Percentiles rank a stretch among this genome's conserved stretches.
phyloP scores from a whole-genome alignment of 2,797 vertebrate genomes.

The Geotrypetes seraphini region DNA sequence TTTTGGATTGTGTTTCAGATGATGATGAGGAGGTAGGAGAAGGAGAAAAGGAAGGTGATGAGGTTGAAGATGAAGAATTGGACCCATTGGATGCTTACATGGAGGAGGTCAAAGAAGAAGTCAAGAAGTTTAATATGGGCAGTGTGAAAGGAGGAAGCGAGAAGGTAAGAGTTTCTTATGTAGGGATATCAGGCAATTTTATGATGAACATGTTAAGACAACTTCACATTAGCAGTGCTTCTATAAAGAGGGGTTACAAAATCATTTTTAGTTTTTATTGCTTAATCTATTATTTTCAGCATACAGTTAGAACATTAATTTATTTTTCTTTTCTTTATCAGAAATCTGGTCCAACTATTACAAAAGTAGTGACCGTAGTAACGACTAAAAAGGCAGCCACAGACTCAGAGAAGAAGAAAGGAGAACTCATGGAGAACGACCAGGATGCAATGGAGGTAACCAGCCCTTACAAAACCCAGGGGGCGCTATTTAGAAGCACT shows the following conservation, averaged over 20 bases:
- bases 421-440: slow-evolving; percentile 97
- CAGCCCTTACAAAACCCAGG: no score
- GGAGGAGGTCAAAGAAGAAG: slow-evolving; percentile 98
- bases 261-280: not conserved
- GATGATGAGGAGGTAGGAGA: slow-evolving; percentile 78
- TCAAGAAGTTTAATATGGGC: slow-evolving; percentile 97
- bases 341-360: slow-evolving; percentile 84
- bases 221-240: no score
- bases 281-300: not conserved
- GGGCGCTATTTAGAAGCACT: no score
- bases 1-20: slow-evolving; percentile 46
- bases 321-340: slow-evolving; percentile 25
- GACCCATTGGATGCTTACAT: slow-evolving; percentile 95
- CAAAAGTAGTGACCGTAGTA: slow-evolving; percentile 88
- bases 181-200: not conserved
- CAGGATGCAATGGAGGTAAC: slow-evolving; percentile 98
- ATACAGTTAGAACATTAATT: rapidly evolving
- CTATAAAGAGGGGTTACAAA: not conserved
- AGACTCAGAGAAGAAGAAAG: slow-evolving; percentile 88
- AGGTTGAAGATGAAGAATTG: slow-evolving; percentile 79
- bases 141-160: slow-evolving; percentile 84
- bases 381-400: slow-evolving; percentile 82
- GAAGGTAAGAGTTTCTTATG: slow-evolving; percentile 64
- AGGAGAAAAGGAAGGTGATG: slow-evolving; percentile 58
- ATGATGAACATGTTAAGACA: no score